phyloP scores from a whole-genome alignment of 2,113 vertebrate species.

The Lonchura striata region DNA sequence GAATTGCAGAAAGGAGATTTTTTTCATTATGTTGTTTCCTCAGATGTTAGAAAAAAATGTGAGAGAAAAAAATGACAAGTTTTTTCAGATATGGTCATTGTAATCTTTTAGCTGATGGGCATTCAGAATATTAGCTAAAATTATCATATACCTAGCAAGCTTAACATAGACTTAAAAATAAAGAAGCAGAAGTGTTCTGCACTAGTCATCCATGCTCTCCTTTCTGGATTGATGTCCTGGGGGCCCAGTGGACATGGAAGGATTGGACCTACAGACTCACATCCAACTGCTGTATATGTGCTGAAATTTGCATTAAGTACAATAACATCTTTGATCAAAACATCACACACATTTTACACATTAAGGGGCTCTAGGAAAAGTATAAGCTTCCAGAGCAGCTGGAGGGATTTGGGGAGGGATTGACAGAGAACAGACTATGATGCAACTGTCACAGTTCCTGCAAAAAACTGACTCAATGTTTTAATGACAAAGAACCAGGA shows the following conservation, averaged over 20 bases:
- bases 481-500: neutral
- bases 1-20: neutral
- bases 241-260: neutral
- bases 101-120: neutral
- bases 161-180: neutral
- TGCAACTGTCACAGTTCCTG: neutral
- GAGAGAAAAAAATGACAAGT: neutral
- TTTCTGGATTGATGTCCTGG: neutral
- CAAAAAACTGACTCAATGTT: neutral
- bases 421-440: neutral
- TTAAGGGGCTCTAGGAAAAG: conserved; percentile 32
- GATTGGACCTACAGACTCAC: neutral
- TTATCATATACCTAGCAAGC: neutral
- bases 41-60: neutral
- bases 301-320: conserved; percentile 48
- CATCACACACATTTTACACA: neutral
- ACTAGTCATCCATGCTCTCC: neutral
- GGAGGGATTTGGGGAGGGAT: conserved; percentile 2
- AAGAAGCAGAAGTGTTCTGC: neutral
- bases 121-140: neutral
- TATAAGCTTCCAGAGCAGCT: conserved; percentile 17
- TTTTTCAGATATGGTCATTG: neutral
- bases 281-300: neutral
- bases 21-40: neutral
- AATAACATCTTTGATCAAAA: conserved; percentile 53